Evolutionary conservation across 2,888 invertebrate species (phyloP), one percentile per base, ranked within the genome.

Genomic region (Odontocolon sp.): DNA sequence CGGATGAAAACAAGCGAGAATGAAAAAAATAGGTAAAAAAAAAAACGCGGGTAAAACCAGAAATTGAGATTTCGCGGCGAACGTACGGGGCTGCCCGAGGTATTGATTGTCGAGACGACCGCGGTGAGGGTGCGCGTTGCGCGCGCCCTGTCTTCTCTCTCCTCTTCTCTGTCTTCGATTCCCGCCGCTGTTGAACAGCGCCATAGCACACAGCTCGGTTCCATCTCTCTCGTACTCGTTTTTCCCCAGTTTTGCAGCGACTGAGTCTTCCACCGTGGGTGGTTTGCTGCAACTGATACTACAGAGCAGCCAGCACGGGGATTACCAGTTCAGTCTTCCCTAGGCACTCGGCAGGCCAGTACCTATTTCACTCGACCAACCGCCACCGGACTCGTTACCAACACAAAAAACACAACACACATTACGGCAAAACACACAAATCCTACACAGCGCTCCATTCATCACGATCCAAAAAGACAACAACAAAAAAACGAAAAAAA

Each of bases 271-370:
- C 74, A 74, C n/a, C 21, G 42, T 59, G 73, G 68, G 63, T 56
- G 63, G 63, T 40, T 57, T 61, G 28, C 73, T 78, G 77, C 79
- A 78, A 75, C 45, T 11, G 64, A 52, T 61, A 45, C 66, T 59
- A 59, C 67, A 56, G 4, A 50, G 63, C 52, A 57, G 73, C 78
- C 81, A 81, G 83, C 80, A 80, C 81, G 78, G 77, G n/a, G 83
- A 79, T 84, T 84, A 82, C 83, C 83, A 83, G 85, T 86, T 86
- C 87, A 90, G 89, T 90, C 88, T 89, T 88, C 88, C 87, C 85
- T 85, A 86, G 88, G 88, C 89, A 87, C 88, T 88, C 88, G 86
- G 83, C 85, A 86, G 85, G 86, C 85, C 86, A 85, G 84, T 72
- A 82, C 78, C 78, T 78, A 69, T 77, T 64, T 57, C 74, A 45